Base-by-base conservation (phyloP, 37 sponge, comb jelly and placozoan species). In the Beroe forskalii region DNA sequence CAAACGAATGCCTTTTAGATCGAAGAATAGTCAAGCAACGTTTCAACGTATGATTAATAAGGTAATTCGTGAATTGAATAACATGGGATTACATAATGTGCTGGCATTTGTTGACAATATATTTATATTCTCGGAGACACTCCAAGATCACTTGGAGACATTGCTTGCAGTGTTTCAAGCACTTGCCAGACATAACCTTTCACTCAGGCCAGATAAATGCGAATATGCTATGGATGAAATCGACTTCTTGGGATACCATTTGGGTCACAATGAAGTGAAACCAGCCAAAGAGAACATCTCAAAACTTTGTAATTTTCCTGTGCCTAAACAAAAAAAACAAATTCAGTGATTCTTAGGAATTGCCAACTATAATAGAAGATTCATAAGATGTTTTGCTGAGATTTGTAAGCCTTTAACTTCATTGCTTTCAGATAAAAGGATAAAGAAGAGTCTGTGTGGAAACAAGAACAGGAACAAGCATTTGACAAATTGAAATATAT, bases 191-290 rank as follows among this genome's bases (percentile, higher is more conserved):
- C 72, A 83, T 38, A 91, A 91, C 28, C 40, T 93, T 9, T 24
- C 31, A 0, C 39, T 93, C 35, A 89, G 91, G 44, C 62, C 75
- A 8, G 90, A 72, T 37, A 93, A 93, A 62, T 93, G 93, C 55
- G 19, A 32, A 8, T 69, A 91, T 33, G 3, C 2, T 2, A 4
- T 19, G 1, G 2, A 14, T 14, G 41, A 32, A 62, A 55, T 90
- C 6, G 41, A 9, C 4, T 90, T 67, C 67, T 32, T 90, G 14
- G 90, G 90, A 9, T 55, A 31, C 90, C 35, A 31, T 1, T 9
- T 90, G 1, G 17, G 14, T 25, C 40, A 25, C 1, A 23, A 66
- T 22, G 37, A 41, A 67, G 67, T 90, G 24, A 40, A 61, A 90
- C 3, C 90, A 20, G 27, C 4, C 20, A 38, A 38, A 3, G 22